These are phyloP conservation scores for Pontoporia blainvillei DNA, from an alignment of 2,113 vertebrate genomes.

Conservation along the genomic window DNA sequence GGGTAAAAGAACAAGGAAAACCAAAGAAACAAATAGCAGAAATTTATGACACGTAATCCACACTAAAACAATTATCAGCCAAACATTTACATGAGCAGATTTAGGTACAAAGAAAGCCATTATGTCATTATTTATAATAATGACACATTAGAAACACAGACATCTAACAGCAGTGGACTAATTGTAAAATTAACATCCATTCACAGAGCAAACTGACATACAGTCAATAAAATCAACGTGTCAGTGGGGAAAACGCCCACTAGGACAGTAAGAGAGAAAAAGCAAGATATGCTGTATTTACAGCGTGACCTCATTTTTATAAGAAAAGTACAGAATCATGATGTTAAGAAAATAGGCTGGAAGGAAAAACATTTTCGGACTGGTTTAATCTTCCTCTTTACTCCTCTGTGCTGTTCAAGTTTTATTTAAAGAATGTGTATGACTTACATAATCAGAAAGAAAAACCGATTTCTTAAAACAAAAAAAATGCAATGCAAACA, in stretches of 20 bases:
- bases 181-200: background rate
- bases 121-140: background rate
- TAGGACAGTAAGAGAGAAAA: background rate
- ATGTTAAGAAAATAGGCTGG: background rate
- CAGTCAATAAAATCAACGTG: background rate
- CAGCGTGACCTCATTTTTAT: fast-evolving
- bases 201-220: background rate
- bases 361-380: background rate
- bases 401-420: background rate
- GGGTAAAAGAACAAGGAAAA: background rate
- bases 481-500: background rate
- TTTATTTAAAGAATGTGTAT: background rate
- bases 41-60: background rate
- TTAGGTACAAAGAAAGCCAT: background rate
- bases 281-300: background rate
- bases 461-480: background rate
- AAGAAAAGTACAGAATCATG: background rate
- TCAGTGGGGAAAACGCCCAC: background rate
- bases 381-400: background rate
- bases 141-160: background rate
- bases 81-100: background rate
- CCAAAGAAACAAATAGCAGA: background rate
- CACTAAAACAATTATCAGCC: background rate
- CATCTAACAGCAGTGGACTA: fast-evolving
- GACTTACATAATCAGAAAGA: background rate